Evolutionary conservation across 2,113 vertebrate species (phyloP), one percentile per base, ranked within the genome.

Genomic region (Athene noctua): DNA sequence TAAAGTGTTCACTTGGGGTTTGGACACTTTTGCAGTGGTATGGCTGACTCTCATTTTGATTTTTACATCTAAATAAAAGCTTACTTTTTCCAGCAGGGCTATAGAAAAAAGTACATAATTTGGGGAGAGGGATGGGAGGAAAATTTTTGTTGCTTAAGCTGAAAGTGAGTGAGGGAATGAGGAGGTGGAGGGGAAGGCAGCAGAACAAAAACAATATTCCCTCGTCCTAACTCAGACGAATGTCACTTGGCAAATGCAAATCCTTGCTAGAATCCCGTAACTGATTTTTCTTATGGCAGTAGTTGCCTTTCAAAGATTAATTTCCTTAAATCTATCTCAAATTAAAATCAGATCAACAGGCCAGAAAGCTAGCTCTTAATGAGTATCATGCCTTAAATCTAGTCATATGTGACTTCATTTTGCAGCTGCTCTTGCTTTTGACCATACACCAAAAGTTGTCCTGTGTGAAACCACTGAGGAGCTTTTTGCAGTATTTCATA

Each of bases 381-480:
- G 68, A 94, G 54, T 59, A 82, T 54, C 44, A 19, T 42, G 79
- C 80, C 89, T 78, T 47, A 86, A 54, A 91, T 42, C 72, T 29
- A 66, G 9, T 71, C 67, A 5, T 3, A 18, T 30, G 22, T 42
- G 81, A 58, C 85, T 86, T 88, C 66, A 72, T 95, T 92, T 92
- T 92, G 62, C 80, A 95, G 80, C 88, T 95, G 94, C 89, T 70
- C 68, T 46, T 91, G 71, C 63, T 96, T 88, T 59, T 68, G 36
- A 58, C 86, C 57, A 95, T 90, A 86, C 94, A 96, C 95, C 95
- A 97, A 92, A 98, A 95, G 73, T 85, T 89, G 75, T 97, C 98
- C 97, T 30, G 97, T 96, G 98, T 98, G 98, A 98, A 98, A 98
- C 97, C 82, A 66, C 94, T 25, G 80, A 94, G 63, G 89, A 82